Percentiles rank a stretch among this genome's conserved stretches.
Evolutionary conservation across 2,113 vertebrate species (phyloP).

Genomic region (Camelus dromedarius): DNA sequence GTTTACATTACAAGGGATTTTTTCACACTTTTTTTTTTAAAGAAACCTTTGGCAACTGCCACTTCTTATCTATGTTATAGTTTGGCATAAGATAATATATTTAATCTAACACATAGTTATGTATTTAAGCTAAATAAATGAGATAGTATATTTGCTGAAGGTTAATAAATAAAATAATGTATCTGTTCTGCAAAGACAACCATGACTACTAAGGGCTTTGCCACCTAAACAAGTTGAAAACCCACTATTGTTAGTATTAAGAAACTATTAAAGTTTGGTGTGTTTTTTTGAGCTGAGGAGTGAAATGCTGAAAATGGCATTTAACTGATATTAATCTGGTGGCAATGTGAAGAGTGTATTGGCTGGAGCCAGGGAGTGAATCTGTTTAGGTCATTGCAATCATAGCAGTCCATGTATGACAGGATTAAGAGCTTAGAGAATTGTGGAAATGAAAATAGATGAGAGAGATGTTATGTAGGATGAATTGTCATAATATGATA

Average conservation of each 20-base stretch:
- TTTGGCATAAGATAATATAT: slow-evolving; percentile 36
- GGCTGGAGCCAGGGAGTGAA: background rate
- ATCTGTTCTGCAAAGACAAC: slow-evolving; percentile 24
- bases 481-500: background rate
- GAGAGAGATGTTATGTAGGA: background rate
- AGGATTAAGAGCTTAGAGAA: slow-evolving; percentile 41
- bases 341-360: slow-evolving; percentile 9
- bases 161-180: slow-evolving; percentile 11
- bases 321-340: slow-evolving; percentile 11
- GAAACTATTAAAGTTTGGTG: background rate
- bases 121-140: slow-evolving; percentile 49
- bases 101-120: slow-evolving; percentile 20
- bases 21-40: background rate
- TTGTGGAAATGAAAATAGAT: slow-evolving; percentile 22
- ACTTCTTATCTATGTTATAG: background rate
- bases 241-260: background rate
- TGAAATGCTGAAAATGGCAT: slow-evolving; percentile 11
- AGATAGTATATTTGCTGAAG: background rate
- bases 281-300: background rate
- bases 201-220: slow-evolving; percentile 32
- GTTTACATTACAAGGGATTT: background rate
- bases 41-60: background rate
- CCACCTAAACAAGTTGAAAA: slow-evolving; percentile 32
- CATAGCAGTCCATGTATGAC: background rate
- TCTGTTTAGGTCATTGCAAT: slow-evolving; percentile 38